Base-by-base conservation (phyloP, 1,140 invertebrate genomes). In the Diuraphis noxia region DNA sequence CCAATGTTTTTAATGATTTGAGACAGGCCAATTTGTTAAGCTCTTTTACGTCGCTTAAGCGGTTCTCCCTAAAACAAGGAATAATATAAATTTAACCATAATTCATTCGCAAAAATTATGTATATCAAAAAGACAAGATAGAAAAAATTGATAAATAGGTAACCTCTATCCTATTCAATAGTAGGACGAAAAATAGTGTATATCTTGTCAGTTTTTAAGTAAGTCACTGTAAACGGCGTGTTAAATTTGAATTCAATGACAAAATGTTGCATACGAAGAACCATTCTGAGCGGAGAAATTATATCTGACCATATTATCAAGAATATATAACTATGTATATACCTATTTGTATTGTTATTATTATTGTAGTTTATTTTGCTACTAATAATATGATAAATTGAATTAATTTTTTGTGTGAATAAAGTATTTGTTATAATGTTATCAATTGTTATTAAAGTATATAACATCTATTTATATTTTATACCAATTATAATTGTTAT, bases 1-100 rank as follows among this genome's bases (percentile, higher is more conserved):
- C 88, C 63, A 89, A 43, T 17, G 56, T 89, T 89, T 89, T 77
- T 43, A 89, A 40, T 23, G 88, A 89, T 41, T 72, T 77, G 5
- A 89, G 63, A 63, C 63, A 89, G 7, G 25, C 17, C n/a, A 89
- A 77, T 30, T 89, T 89, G 10, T n/a, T 43, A 0, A 89, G 36
- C 46, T 89, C 88, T n/a, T 89, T 2, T 30, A 43, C n/a, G 8
- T 89, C 56, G 19, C 17, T n/a, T 21, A 89, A 72, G 7, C 5
- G 88, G 30, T 89, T 89, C 30, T 89, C 88, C 21, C 88, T 89
- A n/a, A 30, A 89, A 77, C 13, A 0, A 43, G 34, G 19, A 38
- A 84, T 43, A 41, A 41, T 56, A 30, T 30, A 13, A n/a, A n/a
- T n/a, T n/a, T 17, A 9, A 72, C 17, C 30, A 63, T 63, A 63